Evolutionary conservation across 2,113 vertebrate genomes (phyloP).

Genomic region (Bubalus kerabau): DNA sequence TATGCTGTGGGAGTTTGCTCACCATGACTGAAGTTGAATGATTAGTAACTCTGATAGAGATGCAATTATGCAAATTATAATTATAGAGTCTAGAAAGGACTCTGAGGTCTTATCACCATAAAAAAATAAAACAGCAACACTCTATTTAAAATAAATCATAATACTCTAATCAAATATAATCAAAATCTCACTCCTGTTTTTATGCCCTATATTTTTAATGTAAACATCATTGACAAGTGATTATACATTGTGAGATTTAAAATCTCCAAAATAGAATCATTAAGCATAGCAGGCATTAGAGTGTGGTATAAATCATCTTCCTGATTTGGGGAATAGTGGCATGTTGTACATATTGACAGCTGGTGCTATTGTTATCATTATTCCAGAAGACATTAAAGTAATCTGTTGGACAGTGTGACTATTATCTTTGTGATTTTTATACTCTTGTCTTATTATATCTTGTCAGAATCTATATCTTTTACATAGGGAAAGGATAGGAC

Average conservation of each 20-base stretch:
- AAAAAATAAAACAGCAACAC: background rate
- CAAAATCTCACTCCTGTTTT: background rate
- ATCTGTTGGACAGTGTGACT: background rate
- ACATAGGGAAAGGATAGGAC: background rate
- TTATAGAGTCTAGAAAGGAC: conserved; percentile 50
- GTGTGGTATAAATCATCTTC: background rate
- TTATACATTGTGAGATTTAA: background rate
- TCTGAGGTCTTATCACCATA: conserved; percentile 10
- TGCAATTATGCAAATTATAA: conserved; percentile 59
- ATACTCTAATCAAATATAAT: conserved; percentile 51
- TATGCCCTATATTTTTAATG: background rate
- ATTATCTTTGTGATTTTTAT: background rate
- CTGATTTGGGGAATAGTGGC: background rate
- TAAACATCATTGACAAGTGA: conserved; percentile 28
- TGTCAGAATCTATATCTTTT: background rate
- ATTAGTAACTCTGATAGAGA: conserved; percentile 43
- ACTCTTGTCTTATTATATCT: background rate
- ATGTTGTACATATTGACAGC: background rate
- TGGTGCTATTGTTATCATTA: background rate
- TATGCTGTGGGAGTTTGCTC: background rate
- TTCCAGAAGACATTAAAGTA: background rate
- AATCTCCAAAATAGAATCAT: background rate
- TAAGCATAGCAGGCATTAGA: background rate
- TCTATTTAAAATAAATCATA: conserved; percentile 48
- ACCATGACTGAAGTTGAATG: conserved; percentile 15